A percentile compares a stretch with the other conserved stretches of the same genome.
Conservation (phyloP, 2,113 vertebrate genomes). For the Scomber japonicus region DNA sequence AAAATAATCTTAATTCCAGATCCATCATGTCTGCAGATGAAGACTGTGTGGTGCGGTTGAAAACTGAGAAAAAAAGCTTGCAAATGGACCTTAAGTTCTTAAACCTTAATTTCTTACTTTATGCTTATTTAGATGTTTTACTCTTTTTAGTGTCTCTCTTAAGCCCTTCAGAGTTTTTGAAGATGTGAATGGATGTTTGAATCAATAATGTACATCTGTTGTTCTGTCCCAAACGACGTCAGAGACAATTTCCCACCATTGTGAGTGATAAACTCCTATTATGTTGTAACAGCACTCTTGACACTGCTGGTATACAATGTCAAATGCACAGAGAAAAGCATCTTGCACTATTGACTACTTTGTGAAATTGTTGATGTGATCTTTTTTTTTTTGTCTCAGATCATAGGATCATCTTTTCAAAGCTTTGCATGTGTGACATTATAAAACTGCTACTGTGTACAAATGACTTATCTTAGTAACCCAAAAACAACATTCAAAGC, state of each 20-base stretch:
- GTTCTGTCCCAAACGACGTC: neutral
- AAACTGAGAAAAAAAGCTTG: no score
- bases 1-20: no score
- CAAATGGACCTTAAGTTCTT: no score
- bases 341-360: slow-evolving; percentile 17
- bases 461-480: slow-evolving; percentile 60
- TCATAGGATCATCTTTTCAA: slow-evolving; percentile 49
- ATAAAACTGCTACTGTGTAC: slow-evolving; percentile 51
- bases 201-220: slow-evolving; percentile 21
- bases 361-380: slow-evolving; percentile 27
- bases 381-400: slow-evolving; percentile 3
- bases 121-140: neutral
- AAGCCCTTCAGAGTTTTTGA: neutral
- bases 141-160: no score
- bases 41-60: no score
- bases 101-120: neutral
- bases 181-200: slow-evolving; percentile 3
- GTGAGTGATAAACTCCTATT: slow-evolving; percentile 24
- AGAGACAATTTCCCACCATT: slow-evolving; percentile 3
- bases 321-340: neutral
- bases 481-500: slow-evolving; percentile 67
- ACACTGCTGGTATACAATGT: slow-evolving; percentile 12
- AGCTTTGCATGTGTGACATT: slow-evolving; percentile 47
- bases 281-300: neutral
- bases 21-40: no score